Evolutionary conservation across 2,113 vertebrate genomes (phyloP).

Genomic region (Tiliqua scincoides): DNA sequence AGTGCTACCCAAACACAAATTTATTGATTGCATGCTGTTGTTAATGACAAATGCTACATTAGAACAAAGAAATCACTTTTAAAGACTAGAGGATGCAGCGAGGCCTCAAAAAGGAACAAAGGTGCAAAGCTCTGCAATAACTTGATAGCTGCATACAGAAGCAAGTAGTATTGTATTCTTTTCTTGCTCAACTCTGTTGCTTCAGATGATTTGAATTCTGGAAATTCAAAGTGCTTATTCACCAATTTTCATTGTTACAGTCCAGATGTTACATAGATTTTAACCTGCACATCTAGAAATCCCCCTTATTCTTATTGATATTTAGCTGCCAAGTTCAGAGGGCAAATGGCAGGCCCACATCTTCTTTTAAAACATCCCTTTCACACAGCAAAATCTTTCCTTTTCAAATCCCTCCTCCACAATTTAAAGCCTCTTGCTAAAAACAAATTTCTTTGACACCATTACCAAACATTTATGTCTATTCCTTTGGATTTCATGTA

Average conservation of each 20-base stretch:
- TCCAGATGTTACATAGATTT: neutral
- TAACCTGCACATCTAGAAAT: neutral
- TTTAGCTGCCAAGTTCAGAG: neutral
- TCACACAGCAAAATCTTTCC: neutral
- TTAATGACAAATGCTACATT: neutral
- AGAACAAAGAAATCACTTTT: neutral
- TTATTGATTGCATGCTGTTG: slow-evolving; percentile 9
- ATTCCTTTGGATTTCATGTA: neutral
- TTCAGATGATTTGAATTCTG: neutral
- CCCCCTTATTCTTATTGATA: neutral
- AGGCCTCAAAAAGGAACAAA: slow-evolving; percentile 1
- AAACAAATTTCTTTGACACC: neutral
- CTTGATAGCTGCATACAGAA: neutral
- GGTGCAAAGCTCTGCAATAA: neutral
- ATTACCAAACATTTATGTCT: neutral
- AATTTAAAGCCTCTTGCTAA: neutral
- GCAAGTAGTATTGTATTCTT: neutral
- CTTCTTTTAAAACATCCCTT: neutral
- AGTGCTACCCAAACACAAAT: neutral
- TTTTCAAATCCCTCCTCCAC: too few relatives aligned
- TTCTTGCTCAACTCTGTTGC: neutral
- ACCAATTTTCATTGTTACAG: neutral
- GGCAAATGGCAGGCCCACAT: neutral
- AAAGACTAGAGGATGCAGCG: neutral
- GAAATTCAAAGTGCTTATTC: neutral